A percentile compares a stretch with the other conserved stretches of the same genome.
phyloP scores from a whole-genome alignment of 2,888 invertebrate species.

The Diarsia dahlii region DNA sequence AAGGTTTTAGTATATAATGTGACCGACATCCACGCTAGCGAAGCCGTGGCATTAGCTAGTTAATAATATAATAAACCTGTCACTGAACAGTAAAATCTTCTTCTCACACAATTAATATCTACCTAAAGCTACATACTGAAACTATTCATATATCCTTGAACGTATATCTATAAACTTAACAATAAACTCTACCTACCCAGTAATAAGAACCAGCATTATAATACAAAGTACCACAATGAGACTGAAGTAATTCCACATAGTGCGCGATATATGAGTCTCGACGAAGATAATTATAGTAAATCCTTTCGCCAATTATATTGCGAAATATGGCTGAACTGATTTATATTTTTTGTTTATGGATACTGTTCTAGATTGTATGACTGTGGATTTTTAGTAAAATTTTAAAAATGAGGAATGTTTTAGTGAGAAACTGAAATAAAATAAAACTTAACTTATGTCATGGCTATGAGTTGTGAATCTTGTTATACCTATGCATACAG shows the following conservation, averaged over 20 bases:
- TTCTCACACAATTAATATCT: neutral
- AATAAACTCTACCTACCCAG: constrained; percentile 40
- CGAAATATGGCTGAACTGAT: constrained; percentile 48
- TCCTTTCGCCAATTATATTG: constrained; percentile 62
- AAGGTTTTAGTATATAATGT: no score
- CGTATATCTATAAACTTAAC: constrained; percentile 14
- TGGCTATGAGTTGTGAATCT: neutral
- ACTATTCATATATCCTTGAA: neutral
- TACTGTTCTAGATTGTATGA: constrained; percentile 26
- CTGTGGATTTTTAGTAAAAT: neutral
- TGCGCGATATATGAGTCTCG: constrained; percentile 48
- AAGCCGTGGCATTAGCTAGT: no score
- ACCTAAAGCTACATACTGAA: neutral
- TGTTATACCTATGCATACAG: neutral
- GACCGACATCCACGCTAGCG: no score
- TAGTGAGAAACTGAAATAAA: neutral
- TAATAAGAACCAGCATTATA: constrained; percentile 34
- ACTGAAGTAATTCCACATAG: constrained; percentile 50
- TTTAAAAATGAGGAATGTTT: neutral
- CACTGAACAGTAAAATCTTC: neutral
- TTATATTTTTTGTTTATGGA: constrained; percentile 45
- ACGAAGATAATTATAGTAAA: constrained; percentile 56
- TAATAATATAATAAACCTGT: neutral
- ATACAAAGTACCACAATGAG: constrained; percentile 41
- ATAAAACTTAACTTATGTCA: no score